Percentiles rank a stretch among this genome's conserved stretches.
These are phyloP conservation scores for Apomyelois bistriatella DNA, from an alignment of 2,888 invertebrate genomes.

Conservation along the genomic window DNA sequence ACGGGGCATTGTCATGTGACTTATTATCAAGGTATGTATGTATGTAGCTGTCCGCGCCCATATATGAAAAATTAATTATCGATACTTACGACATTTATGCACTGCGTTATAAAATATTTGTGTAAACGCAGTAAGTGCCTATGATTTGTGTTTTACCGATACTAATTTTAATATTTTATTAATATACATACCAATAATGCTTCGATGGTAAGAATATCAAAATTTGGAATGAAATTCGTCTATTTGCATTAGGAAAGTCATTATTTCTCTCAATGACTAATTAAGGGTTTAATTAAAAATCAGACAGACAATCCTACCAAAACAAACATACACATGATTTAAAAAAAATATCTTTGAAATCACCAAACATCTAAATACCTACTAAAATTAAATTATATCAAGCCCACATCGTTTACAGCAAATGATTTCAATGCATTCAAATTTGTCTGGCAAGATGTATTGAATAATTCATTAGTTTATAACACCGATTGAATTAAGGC, in stretches of 20 bases:
- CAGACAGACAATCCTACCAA: no score
- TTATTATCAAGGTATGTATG: not conserved
- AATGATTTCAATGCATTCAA: constrained; percentile 43
- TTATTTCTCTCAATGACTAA: no score
- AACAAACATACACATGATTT: no score
- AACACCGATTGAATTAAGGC: constrained; percentile 54
- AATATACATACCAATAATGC: no score
- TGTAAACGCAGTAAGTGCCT: no score
- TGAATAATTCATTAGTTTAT: constrained; percentile 65
- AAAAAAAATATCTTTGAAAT: not conserved
- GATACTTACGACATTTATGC: not conserved
- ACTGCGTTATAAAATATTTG: not conserved
- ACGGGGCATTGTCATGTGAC: not conserved
- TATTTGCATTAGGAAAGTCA: no score
- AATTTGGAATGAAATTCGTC: no score
- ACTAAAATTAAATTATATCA: not conserved
- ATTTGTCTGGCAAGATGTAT: constrained; percentile 40
- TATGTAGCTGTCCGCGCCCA: not conserved
- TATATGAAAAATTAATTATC: not conserved
- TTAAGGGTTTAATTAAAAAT: no score
- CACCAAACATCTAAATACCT: not conserved
- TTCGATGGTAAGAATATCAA: no score
- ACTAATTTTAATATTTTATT: no score
- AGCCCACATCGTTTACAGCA: constrained; percentile 24
- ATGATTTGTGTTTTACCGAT: no score